A percentile compares a stretch with the other conserved stretches of the same genome.
phyloP scores from a whole-genome alignment of 2,797 vertebrate species.

The Rhinatrema bivittatum region DNA sequence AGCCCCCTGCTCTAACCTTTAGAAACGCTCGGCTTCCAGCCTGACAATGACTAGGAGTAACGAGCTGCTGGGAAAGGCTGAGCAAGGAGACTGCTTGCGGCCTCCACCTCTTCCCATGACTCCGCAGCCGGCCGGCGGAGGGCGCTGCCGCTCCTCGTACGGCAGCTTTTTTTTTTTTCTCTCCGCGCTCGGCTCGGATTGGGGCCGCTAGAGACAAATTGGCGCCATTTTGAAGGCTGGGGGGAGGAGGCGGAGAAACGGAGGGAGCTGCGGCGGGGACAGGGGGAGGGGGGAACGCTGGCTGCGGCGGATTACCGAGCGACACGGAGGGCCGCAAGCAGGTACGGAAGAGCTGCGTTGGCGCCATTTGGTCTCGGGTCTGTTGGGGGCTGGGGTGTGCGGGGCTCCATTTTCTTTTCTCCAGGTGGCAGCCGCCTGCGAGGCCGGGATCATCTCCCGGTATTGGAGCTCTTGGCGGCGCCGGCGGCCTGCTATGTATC shows the following conservation, averaged over 20 bases:
- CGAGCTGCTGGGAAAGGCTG: too few species aligned
- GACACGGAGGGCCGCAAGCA: slow-evolving; percentile 38
- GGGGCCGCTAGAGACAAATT: slow-evolving; percentile 68
- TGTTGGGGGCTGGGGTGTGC: background rate
- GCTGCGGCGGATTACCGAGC: slow-evolving; percentile 40
- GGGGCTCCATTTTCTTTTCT: slow-evolving; percentile 23
- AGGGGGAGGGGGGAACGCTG: slow-evolving; percentile 40
- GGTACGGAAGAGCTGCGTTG: slow-evolving; percentile 21
- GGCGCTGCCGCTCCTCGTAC: slow-evolving; percentile 34
- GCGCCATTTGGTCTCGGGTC: slow-evolving; percentile 15
- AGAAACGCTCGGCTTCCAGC: too few species aligned
- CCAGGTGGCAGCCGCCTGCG: background rate
- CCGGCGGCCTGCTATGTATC: too few species aligned
- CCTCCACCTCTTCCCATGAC: too few species aligned
- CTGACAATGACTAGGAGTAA: too few species aligned
- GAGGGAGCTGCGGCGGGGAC: slow-evolving; percentile 42
- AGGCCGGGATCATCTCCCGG: background rate
- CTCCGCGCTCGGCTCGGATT: slow-evolving; percentile 55
- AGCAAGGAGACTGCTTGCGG: too few species aligned
- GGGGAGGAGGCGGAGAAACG: slow-evolving; percentile 53
- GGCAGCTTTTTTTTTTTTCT: slow-evolving; percentile 11
- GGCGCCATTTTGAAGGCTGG: slow-evolving; percentile 96
- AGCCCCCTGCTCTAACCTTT: too few species aligned
- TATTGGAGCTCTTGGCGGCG: background rate
- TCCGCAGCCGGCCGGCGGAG: slow-evolving; percentile 21